Base-by-base conservation (phyloP, 2,113 vertebrate genomes). In the Salvelinus fontinalis region DNA sequence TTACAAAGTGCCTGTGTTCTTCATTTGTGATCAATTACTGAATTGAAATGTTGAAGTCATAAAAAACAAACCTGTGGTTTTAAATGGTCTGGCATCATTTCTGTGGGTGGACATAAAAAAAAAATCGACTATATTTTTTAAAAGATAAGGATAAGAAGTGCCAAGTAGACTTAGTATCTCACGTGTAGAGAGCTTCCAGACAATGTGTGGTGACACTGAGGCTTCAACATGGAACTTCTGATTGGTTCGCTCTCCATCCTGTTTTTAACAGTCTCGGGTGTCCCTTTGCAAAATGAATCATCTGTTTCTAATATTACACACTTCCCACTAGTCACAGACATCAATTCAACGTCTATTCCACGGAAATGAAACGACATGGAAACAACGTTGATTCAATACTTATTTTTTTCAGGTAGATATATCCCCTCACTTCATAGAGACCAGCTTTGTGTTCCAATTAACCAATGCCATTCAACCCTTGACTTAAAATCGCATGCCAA, bases 221-320 rank as follows among this genome's bases (percentile, higher is more conserved):
- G 78, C 83, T 81, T 81, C 74, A 80, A 57, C 83, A 34, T 81
- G 69, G 49, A 86, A 76, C 76, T 83, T 85, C 74, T 84, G 76
- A 86, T 86, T 75, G 18, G 70, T 75, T 74, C 78, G 31, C 39
- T 49, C 29, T 70, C 29, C 29, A 26, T 81, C 69, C 83, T 83
- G 73, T 80, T 77, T 78, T 78, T 80, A 83, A 81, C 83, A 75
- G 75, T 90, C 79, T 82, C 60, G 70, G 81, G 85, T 82, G 78
- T 86, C 81, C 70, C 59, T 83, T 87, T 81, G 72, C 86, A 80
- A 88, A 88, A 87, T 67, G 26, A 83, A 88, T 91, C 90, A 94
- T 94, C 91, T 94, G 92, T 90, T 93, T 89, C 81, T 90, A 90
- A 94, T 94, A 92, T 91, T 87, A 83, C 88, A 89, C 90, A 90